Base-by-base conservation (phyloP, 2,797 vertebrate genomes). In the Pseudochaenichthys georgianus region DNA sequence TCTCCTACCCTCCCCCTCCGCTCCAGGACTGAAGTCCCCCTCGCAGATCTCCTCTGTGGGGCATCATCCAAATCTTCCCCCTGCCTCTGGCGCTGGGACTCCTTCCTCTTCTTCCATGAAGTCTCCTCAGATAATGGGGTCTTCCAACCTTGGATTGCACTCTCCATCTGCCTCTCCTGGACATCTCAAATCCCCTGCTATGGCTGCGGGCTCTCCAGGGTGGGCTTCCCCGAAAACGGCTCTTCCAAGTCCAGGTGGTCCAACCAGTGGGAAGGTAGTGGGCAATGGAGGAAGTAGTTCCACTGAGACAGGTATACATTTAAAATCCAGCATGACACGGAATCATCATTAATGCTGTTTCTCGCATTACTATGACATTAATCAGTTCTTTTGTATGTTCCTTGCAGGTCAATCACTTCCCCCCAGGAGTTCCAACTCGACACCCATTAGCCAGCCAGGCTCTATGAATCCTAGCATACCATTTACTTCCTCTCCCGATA, bases 21-120 rank as follows among this genome's bases (percentile, higher is more conserved):
- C 96, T 88, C 93, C 96, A 80, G 96, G 95, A 85, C 94, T 99
- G 77, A 99, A 98, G 90, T 99, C 98, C 1, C 98, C 98, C 0
- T 95, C 97, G 80, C 97, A 97, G 3, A 93, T 97, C 43, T 94
- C 96, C 1, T 95, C 95, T 83, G 82, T 86, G 13, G 92, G 92
- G 31, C 86, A 94, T 75, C 94, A 93, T 21, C 92, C 93, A 15
- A 81, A 92, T 54, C 88, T 93, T 70, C 90, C 94, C 19, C 82
- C 93, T 46, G 86, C 87, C 0, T 94, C 94, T 52, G 94, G 94
- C 42, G 92, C 93, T 47, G 95, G 93, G 57, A 95, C 95, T 60
- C 94, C 94, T 13, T 95, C 94, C 41, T 94, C 93, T 54, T 89
- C 93, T 79, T 95, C 95, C 75, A 93, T 94, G 82, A 95, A 98